Conservation (phyloP, 1,140 invertebrate genomes). For the Ectropis grisescens region DNA sequence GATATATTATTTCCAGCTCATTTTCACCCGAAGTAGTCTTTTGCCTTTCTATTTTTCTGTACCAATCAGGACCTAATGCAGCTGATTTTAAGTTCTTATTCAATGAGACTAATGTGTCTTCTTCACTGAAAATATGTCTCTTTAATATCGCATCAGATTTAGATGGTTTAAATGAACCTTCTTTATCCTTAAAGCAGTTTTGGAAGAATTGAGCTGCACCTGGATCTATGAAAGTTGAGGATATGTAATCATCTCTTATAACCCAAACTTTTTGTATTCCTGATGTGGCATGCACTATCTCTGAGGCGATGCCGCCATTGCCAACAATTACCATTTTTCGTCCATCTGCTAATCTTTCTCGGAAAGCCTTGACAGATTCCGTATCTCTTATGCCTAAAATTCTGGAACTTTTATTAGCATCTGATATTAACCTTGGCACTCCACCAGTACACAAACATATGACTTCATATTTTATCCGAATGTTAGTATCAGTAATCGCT, state of each 20-base stretch:
- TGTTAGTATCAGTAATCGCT: slow-evolving; percentile 67
- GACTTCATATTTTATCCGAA: slow-evolving; percentile 80
- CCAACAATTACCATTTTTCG: slow-evolving; percentile 88
- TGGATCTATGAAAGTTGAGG: slow-evolving; percentile 93
- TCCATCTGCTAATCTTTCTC: slow-evolving; percentile 76
- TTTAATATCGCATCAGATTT: slow-evolving; percentile 71
- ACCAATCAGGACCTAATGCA: slow-evolving; percentile 97
- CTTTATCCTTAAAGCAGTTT: slow-evolving; percentile 42
- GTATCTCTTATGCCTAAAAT: slow-evolving; percentile 94
- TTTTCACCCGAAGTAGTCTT: slow-evolving; percentile 60
- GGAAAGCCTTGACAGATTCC: slow-evolving; percentile 90
- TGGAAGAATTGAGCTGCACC: slow-evolving; percentile 96
- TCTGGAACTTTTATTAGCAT: slow-evolving; percentile 72
- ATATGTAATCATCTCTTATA: slow-evolving; percentile 93
- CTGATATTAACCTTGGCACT: slow-evolving; percentile 81
- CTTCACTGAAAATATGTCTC: slow-evolving; percentile 79
- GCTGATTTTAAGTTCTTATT: slow-evolving; percentile 74
- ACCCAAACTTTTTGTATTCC: slow-evolving; percentile 92
- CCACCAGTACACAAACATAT: slow-evolving; percentile 94
- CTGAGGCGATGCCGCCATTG: slow-evolving; percentile 98
- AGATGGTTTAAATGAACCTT: too few species aligned
- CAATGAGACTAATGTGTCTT: slow-evolving; percentile 45
- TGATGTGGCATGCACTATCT: slow-evolving; percentile 90
- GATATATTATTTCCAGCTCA: slow-evolving; percentile 75
- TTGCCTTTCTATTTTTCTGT: slow-evolving; percentile 76